Evolutionary conservation across 1,140 invertebrate species (phyloP).

Genomic region (Homarus americanus): DNA sequence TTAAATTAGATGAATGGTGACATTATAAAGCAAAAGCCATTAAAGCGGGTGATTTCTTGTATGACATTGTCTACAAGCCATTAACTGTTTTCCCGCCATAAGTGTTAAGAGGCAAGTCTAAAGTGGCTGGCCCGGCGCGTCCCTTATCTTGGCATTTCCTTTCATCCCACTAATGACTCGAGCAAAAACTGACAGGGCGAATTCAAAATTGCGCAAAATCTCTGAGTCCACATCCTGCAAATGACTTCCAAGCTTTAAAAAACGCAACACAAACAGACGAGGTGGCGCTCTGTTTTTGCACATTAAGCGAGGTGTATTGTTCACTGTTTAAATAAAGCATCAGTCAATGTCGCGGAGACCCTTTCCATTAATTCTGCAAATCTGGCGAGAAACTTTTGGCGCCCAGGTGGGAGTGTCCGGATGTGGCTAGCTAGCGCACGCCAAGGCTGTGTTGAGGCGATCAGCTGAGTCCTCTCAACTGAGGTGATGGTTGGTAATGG

Average conservation of each 20-base stretch:
- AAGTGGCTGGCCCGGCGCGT: conserved; percentile 7
- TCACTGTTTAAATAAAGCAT: conserved; percentile 41
- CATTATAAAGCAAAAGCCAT: conserved; percentile 36
- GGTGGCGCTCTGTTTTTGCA: conserved; percentile 27
- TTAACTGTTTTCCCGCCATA: conserved; percentile 45
- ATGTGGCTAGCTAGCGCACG: conserved; percentile 49
- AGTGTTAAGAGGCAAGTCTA: conserved; percentile 53
- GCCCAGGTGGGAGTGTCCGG: neutral
- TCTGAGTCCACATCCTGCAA: conserved; percentile 10
- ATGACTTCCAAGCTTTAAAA: neutral
- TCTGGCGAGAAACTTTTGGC: conserved; percentile 43
- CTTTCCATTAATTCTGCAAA: conserved; percentile 56
- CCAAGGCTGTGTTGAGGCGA: neutral
- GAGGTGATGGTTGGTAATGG: conserved; percentile 26
- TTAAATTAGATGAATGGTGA: conserved; percentile 24
- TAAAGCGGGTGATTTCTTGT: conserved; percentile 56
- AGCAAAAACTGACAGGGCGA: conserved; percentile 57
- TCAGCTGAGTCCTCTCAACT: conserved; percentile 26
- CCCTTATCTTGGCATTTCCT: conserved; percentile 43
- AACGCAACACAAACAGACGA: neutral
- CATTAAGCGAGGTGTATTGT: conserved; percentile 23
- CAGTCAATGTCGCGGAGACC: conserved; percentile 7
- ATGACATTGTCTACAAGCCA: conserved; percentile 55
- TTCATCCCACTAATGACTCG: conserved; percentile 65
- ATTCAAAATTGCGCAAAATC: conserved; percentile 60